A percentile compares a stretch with the other conserved stretches of the same genome.
These are phyloP conservation scores for Stomorhina lunata DNA, from an alignment of 2,888 invertebrate species.

Conservation along the genomic window DNA sequence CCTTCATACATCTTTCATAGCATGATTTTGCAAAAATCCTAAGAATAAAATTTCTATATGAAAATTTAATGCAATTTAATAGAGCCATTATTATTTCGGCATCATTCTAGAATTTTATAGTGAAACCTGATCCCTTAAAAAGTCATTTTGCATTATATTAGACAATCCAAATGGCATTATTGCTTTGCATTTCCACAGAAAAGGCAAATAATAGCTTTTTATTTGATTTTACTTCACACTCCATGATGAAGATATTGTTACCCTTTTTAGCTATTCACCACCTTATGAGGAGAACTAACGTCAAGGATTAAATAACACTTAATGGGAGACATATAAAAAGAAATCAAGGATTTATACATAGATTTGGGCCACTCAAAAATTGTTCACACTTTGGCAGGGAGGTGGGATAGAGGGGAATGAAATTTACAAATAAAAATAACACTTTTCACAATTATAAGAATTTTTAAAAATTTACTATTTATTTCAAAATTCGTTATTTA, in stretches of 20 bases:
- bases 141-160: slow-evolving; percentile 46
- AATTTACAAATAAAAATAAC: too few relatives aligned
- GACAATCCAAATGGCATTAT: slow-evolving; percentile 23
- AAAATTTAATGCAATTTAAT: slow-evolving; percentile 44
- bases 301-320: slow-evolving; percentile 57
- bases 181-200: neutral
- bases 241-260: slow-evolving; percentile 22
- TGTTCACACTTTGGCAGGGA: slow-evolving; percentile 20
- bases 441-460: too few relatives aligned
- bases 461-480: too few relatives aligned
- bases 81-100: slow-evolving; percentile 7
- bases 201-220: neutral
- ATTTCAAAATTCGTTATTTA: too few relatives aligned
- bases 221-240: neutral
- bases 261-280: slow-evolving; percentile 59
- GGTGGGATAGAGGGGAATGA: neutral
- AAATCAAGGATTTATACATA: slow-evolving; percentile 49
- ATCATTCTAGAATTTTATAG: neutral
- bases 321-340: slow-evolving; percentile 41
- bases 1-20: neutral
- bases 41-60: neutral
- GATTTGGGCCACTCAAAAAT: slow-evolving; percentile 9
- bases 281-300: slow-evolving; percentile 57
- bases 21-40: neutral
- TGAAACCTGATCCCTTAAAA: slow-evolving; percentile 13